A percentile compares a stretch with the other conserved stretches of the same genome.
Conservation (phyloP, 2,113 vertebrate genomes). For the Pitta sordida region DNA sequence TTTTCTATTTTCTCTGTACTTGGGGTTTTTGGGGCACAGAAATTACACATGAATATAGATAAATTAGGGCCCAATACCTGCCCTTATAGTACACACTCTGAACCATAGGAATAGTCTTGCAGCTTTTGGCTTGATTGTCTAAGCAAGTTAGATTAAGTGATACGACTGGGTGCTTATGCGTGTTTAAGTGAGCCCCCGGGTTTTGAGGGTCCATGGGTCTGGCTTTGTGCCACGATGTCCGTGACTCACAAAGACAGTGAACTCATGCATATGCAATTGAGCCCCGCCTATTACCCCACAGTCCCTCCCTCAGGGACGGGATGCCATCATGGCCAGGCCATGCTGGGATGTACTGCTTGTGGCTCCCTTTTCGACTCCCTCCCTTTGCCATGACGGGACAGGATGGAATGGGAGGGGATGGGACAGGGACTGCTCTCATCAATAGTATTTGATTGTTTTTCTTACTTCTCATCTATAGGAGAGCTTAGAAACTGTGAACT, state of each 20-base stretch:
- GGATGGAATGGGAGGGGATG: neutral
- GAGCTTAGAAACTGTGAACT: neutral
- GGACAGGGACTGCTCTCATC: neutral
- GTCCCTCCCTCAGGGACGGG: too few relatives aligned
- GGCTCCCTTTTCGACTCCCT: too few relatives aligned
- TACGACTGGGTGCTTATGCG: neutral
- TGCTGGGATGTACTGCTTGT: too few relatives aligned
- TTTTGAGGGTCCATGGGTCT: too few relatives aligned
- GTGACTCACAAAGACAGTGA: neutral
- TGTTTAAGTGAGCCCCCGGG: neutral
- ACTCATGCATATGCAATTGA: too few relatives aligned
- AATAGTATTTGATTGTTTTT: neutral
- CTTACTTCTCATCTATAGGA: neutral
- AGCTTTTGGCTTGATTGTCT: neutral
- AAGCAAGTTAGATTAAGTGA: neutral
- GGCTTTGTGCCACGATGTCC: neutral
- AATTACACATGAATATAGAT: neutral
- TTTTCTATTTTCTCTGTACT: neutral
- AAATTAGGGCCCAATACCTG: neutral
- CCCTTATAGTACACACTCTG: too few relatives aligned
- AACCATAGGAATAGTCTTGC: too few relatives aligned
- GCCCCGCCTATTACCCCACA: too few relatives aligned
- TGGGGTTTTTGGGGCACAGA: fast-evolving
- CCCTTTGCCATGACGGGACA: neutral
- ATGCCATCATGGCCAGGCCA: too few relatives aligned